Percentiles rank a stretch among this genome's conserved stretches.
Conservation (phyloP, 2,113 vertebrate species). For the Brachyistius frenatus region DNA sequence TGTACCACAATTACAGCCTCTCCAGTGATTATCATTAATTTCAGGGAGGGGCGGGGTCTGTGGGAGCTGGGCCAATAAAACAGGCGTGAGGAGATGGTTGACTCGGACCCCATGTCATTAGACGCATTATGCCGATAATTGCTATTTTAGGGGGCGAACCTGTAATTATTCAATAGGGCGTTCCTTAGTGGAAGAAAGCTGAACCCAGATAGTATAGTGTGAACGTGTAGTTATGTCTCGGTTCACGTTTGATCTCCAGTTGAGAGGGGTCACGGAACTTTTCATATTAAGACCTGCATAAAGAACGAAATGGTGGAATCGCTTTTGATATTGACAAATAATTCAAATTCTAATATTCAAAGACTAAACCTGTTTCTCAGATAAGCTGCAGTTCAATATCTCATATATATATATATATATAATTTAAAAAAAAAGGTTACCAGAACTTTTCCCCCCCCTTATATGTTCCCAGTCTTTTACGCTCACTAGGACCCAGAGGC, state of each 20-base stretch:
- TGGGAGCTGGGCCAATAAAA: slow-evolving; percentile 28
- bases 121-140: slow-evolving; percentile 51
- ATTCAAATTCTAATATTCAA: background rate
- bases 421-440: background rate
- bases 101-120: slow-evolving; percentile 57
- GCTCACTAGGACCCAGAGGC: slow-evolving; percentile 81
- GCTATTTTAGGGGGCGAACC: slow-evolving; percentile 31
- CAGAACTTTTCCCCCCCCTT: slow-evolving; percentile 2
- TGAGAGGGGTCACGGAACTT: slow-evolving; percentile 10
- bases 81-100: slow-evolving; percentile 57
- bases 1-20: slow-evolving; percentile 52
- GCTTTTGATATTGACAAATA: background rate
- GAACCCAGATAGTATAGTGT: slow-evolving; percentile 9
- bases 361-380: background rate
- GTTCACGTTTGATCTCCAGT: slow-evolving; percentile 1
- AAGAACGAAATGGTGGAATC: background rate
- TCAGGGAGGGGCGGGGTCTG: background rate
- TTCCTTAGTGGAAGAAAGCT: slow-evolving; percentile 22
- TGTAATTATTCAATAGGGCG: slow-evolving; percentile 58
- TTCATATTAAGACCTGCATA: background rate
- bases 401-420: background rate
- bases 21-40: slow-evolving; percentile 54
- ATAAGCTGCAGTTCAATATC: slow-evolving; percentile 1
- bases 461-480: slow-evolving; percentile 32
- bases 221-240: background rate